A percentile compares a stretch with the other conserved stretches of the same genome.
Evolutionary conservation across 2,113 vertebrate species (phyloP).

Genomic region (Trochalopteron elliotii): DNA sequence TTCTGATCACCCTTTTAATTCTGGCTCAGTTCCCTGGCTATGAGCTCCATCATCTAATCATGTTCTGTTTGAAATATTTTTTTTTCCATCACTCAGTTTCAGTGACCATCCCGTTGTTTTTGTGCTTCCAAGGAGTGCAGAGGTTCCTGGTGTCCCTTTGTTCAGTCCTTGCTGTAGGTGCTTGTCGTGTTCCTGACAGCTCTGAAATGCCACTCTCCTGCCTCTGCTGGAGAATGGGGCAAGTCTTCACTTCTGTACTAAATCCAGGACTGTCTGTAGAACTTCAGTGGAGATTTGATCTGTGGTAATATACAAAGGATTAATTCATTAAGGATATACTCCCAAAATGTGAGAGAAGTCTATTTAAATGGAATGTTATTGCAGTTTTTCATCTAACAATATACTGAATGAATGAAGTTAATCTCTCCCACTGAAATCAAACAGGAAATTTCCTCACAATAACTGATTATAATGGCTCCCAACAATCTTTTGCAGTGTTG

Average conservation of each 20-base stretch:
- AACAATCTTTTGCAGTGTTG: background rate
- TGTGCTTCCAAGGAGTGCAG: background rate
- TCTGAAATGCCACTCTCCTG: background rate
- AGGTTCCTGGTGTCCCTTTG: background rate
- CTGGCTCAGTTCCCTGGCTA: background rate
- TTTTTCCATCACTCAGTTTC: background rate
- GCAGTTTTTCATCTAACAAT: conserved; percentile 26
- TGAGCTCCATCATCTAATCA: background rate
- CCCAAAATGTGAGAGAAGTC: background rate
- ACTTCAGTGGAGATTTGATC: background rate
- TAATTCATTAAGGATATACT: background rate
- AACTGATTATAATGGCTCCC: background rate
- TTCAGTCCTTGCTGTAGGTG: background rate
- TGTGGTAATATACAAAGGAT: background rate
- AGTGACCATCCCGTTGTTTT: rapidly evolving
- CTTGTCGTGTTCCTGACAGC: background rate
- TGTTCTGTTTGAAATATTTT: background rate
- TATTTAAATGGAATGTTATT: conserved; percentile 7
- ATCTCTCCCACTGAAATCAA: conserved; percentile 19
- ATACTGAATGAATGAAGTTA: background rate
- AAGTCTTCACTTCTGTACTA: background rate
- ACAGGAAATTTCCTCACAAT: background rate
- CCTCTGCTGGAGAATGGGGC: background rate
- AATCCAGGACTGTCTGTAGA: background rate
- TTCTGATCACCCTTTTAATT: background rate